Evolutionary conservation across 2,113 vertebrate species (phyloP).

Genomic region (cattle (Bos taurus)): DNA sequence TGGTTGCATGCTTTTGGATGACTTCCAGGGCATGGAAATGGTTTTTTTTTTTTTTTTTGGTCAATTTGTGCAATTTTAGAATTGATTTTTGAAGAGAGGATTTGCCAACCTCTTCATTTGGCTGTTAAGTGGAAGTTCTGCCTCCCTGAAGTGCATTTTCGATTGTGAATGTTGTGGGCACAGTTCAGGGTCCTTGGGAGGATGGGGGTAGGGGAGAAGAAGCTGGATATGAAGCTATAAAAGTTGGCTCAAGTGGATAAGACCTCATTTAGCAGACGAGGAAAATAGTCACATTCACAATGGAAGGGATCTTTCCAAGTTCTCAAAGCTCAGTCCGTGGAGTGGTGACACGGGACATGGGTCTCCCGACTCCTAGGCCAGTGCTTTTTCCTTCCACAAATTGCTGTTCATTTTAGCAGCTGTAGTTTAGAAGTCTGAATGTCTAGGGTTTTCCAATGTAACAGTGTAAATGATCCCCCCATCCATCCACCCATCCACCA

Average conservation of each 20-base stretch:
- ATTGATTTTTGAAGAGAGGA: not conserved
- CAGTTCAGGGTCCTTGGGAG: not conserved
- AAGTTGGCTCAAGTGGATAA: too few relatives aligned
- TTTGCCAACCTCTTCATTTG: not conserved
- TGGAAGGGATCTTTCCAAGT: not conserved
- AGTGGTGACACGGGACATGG: not conserved
- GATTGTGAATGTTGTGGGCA: not conserved
- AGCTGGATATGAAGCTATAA: not conserved
- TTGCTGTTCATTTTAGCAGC: not conserved
- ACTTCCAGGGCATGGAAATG: not conserved
- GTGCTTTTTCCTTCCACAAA: not conserved
- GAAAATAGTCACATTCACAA: fast-evolving
- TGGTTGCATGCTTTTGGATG: not conserved
- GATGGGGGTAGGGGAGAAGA: not conserved
- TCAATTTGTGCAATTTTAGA: not conserved
- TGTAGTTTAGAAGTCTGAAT: not conserved
- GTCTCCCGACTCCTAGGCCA: not conserved
- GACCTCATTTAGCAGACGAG: not conserved
- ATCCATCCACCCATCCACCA: not conserved
- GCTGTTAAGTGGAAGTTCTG: not conserved
- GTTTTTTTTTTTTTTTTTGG: not conserved
- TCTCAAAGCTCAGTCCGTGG: not conserved
- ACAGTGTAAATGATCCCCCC: not conserved
- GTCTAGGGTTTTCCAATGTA: not conserved
- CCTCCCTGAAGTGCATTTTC: not conserved